Percentiles rank a stretch among this genome's conserved stretches.
Conservation (phyloP, 2,797 vertebrate genomes). For the Halcyon leucocephala region DNA sequence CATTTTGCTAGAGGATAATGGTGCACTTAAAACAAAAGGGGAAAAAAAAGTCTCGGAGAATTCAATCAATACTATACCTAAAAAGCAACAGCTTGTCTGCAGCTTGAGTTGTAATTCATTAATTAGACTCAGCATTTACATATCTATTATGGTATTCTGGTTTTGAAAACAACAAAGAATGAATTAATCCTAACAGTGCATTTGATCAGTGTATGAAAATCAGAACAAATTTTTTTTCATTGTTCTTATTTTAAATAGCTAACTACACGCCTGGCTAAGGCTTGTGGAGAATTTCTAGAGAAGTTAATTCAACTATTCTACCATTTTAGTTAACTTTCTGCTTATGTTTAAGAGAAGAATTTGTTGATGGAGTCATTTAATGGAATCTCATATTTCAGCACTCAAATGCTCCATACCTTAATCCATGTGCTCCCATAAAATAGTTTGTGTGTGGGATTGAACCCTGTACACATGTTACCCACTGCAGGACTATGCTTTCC, state of each 20-base stretch:
- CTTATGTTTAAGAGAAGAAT: background rate
- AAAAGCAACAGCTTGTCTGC: slow-evolving; percentile 12
- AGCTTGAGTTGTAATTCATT: slow-evolving; percentile 19
- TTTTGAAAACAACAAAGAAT: background rate
- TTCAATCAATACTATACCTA: background rate
- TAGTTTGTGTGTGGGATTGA: background rate
- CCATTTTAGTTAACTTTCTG: background rate
- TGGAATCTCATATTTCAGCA: background rate
- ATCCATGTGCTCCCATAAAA: background rate
- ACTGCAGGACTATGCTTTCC: background rate
- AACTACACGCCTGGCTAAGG: background rate
- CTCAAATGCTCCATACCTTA: background rate
- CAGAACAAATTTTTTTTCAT: background rate
- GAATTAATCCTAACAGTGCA: background rate
- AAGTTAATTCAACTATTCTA: background rate
- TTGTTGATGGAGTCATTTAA: background rate
- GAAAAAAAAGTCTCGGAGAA: background rate
- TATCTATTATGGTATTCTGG: background rate
- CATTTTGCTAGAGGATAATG: slow-evolving; percentile 39
- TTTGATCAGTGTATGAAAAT: background rate
- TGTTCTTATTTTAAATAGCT: background rate
- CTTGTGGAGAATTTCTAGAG: background rate
- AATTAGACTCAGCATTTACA: background rate
- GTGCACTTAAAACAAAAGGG: background rate
- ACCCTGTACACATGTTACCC: background rate